Evolutionary conservation across 2,797 vertebrate species (phyloP).

Genomic region (Hafferia zeledoni): DNA sequence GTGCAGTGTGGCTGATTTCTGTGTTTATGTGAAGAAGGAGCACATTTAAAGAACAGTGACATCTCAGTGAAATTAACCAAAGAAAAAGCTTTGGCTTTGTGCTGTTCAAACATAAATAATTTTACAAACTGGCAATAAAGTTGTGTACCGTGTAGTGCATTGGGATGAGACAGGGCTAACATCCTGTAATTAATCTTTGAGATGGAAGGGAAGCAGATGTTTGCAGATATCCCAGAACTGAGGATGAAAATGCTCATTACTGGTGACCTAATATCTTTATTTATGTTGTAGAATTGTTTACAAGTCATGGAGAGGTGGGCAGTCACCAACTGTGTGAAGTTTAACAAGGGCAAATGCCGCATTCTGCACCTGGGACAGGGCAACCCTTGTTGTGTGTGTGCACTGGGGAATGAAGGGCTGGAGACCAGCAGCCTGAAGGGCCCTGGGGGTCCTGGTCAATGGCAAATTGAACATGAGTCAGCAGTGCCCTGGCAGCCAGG

Average conservation of each 20-base stretch:
- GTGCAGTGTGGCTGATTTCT: slow-evolving; percentile 64
- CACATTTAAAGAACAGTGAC: slow-evolving; percentile 66
- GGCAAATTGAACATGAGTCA: not conserved
- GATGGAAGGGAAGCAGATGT: slow-evolving; percentile 28
- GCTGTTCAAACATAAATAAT: slow-evolving; percentile 69
- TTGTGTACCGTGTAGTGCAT: slow-evolving; percentile 23
- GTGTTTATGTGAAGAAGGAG: slow-evolving; percentile 58
- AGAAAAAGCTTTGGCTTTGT: slow-evolving; percentile 82
- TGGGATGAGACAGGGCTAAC: slow-evolving; percentile 37
- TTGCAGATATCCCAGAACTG: slow-evolving; percentile 24
- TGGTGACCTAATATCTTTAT: not conserved
- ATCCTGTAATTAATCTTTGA: slow-evolving; percentile 23
- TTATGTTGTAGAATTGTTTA: slow-evolving; percentile 63
- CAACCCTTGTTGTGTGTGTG: not conserved
- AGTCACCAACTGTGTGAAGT: not conserved
- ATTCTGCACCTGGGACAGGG: not conserved
- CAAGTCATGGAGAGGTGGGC: slow-evolving; percentile 16
- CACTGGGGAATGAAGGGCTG: not conserved
- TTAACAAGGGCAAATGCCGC: not conserved
- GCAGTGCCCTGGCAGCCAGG: not conserved
- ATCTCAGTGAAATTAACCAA: slow-evolving; percentile 86
- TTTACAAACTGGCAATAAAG: slow-evolving; percentile 76
- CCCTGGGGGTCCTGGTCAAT: not conserved
- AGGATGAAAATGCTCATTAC: not conserved
- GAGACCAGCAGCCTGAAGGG: not conserved